phyloP scores from a whole-genome alignment of 1,140 invertebrate species.

The Drosophila bocki region DNA sequence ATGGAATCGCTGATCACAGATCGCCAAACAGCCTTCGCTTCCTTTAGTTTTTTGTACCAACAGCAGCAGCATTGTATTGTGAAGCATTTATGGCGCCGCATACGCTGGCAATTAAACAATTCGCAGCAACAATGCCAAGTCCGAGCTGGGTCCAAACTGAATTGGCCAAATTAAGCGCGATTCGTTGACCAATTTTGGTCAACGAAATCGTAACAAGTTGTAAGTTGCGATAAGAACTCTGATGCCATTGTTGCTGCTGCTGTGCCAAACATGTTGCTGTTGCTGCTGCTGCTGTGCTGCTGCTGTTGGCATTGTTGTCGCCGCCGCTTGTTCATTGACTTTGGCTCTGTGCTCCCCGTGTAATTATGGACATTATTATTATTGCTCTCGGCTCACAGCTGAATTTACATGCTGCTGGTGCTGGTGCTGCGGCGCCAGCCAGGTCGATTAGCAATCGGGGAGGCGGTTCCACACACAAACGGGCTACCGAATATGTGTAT shows the following conservation, averaged over 20 bases:
- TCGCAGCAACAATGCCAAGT: constrained; percentile 67
- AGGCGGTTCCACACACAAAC: constrained; percentile 54
- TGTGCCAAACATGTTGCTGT: constrained; percentile 35
- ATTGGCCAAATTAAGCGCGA: constrained; percentile 72
- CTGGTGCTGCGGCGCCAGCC: constrained; percentile 42
- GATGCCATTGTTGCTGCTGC: constrained; percentile 38
- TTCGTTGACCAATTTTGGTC: constrained; percentile 72
- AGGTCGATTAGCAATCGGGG: constrained; percentile 52
- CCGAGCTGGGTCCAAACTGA: constrained; percentile 9
- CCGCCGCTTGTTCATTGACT: constrained; percentile 54
- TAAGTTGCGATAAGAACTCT: constrained; percentile 73
- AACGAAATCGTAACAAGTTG: constrained; percentile 82
- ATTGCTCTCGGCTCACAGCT: constrained; percentile 46
- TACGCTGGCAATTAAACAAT: constrained; percentile 81
- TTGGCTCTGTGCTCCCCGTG: constrained; percentile 51
- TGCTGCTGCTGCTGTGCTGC: constrained; percentile 31
- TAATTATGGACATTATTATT: constrained; percentile 73
- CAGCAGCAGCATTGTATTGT: constrained; percentile 53
- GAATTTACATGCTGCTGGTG: constrained; percentile 49
- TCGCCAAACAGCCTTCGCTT: constrained; percentile 6
- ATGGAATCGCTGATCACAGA: constrained; percentile 23
- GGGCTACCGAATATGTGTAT: constrained; percentile 63
- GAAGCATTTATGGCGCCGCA: constrained; percentile 79
- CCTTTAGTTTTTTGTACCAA: constrained; percentile 3
- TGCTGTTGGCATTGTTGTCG: constrained; percentile 58